Conservation (phyloP, 2,888 invertebrate species). For the Steinernema scapterisci region DNA sequence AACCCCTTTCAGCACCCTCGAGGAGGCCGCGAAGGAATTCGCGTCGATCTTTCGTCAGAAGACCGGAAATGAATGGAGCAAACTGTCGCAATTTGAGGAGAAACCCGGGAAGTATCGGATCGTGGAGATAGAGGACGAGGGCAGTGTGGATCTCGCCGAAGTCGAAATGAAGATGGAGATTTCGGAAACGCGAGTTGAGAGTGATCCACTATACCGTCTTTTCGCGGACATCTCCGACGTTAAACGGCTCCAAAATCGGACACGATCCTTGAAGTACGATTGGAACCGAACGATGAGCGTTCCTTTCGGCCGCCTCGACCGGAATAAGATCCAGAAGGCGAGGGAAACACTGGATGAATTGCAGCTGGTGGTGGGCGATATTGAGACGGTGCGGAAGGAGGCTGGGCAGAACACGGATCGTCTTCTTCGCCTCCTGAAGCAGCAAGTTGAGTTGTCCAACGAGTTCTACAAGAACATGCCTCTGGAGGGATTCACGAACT, state of each 20-base stretch:
- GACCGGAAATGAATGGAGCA: constrained; percentile 69
- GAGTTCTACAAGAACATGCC: constrained; percentile 71
- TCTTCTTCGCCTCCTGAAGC: neutral
- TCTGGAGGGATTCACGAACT: constrained; percentile 69
- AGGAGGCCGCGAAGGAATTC: constrained; percentile 71
- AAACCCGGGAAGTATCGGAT: constrained; percentile 71
- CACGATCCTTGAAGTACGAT: neutral
- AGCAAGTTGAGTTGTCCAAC: constrained; percentile 68
- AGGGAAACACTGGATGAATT: constrained; percentile 68
- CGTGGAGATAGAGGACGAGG: constrained; percentile 68
- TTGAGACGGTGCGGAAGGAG: constrained; percentile 12
- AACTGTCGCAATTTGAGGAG: constrained; percentile 50
- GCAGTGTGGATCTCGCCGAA: constrained; percentile 30
- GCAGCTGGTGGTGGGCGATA: neutral
- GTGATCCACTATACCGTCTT: constrained; percentile 37
- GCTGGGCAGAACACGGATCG: neutral
- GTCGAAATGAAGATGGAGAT: constrained; percentile 35
- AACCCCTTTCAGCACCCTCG: constrained; percentile 69
- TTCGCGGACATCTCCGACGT: constrained; percentile 69
- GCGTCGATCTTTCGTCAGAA: constrained; percentile 71
- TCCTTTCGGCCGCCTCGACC: constrained; percentile 69
- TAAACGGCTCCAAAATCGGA: constrained; percentile 45
- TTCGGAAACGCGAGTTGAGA: neutral
- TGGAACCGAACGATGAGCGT: constrained; percentile 44
- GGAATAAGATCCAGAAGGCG: constrained; percentile 68